Conservation (phyloP, 2,888 invertebrate genomes). For the Andricus curvator region DNA sequence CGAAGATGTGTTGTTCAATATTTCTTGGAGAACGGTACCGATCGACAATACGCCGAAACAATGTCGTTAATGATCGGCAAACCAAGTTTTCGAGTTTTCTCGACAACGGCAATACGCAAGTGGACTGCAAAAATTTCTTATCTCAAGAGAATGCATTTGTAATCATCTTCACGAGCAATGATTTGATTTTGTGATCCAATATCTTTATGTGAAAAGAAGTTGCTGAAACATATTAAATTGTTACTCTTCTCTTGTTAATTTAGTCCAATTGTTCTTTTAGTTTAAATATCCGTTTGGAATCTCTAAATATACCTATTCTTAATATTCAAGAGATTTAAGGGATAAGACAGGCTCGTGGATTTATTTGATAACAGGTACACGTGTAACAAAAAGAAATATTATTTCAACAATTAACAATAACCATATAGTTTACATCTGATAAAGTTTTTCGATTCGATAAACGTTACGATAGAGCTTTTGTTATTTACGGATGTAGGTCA, state of each 20-base stretch:
- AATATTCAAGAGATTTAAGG: background rate
- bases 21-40: background rate
- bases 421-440: conserved; percentile 24
- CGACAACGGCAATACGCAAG: conserved; percentile 55
- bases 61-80: conserved; percentile 13
- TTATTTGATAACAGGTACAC: conserved; percentile 31
- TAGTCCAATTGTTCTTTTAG: background rate
- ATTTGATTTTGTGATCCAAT: conserved; percentile 54
- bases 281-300: background rate
- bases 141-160: conserved; percentile 44
- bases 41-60: background rate
- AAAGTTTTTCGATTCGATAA: conserved; percentile 21
- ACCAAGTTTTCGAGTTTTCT: conserved; percentile 45
- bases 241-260: conserved; percentile 5
- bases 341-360: background rate
- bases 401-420: conserved; percentile 38
- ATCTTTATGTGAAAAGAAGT: conserved; percentile 55
- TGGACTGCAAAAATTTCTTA: conserved; percentile 54
- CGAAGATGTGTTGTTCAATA: conserved; percentile 18
- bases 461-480: conserved; percentile 24
- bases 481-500: conserved; percentile 10
- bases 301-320: background rate
- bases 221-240: conserved; percentile 55
- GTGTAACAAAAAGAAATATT: conserved; percentile 26
- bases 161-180: conserved; percentile 54